Conservation (phyloP, 2,797 vertebrate genomes). For the Centroberyx gerrardi region DNA sequence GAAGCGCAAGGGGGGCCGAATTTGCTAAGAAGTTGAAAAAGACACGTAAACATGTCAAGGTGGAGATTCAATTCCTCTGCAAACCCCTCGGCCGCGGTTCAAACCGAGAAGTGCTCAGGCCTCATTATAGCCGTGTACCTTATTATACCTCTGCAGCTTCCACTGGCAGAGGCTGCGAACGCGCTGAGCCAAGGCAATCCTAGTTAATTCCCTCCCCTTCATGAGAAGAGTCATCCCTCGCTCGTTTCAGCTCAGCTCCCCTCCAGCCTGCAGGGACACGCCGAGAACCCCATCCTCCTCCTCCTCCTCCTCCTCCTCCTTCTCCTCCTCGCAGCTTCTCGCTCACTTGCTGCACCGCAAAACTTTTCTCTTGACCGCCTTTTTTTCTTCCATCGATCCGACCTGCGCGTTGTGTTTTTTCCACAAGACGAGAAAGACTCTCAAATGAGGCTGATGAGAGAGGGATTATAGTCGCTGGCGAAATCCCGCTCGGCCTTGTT, state of each 20-base stretch:
- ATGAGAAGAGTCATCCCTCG: constrained; percentile 75
- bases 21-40: constrained; percentile 27
- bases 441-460: constrained; percentile 60
- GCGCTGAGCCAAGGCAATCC: constrained; percentile 80
- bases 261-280: constrained; percentile 63
- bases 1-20: neutral
- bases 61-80: constrained; percentile 27
- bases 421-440: constrained; percentile 20
- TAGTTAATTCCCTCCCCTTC: constrained; percentile 78
- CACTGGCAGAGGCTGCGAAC: constrained; percentile 66
- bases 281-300: constrained; percentile 29
- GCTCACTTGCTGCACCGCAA: constrained; percentile 54
- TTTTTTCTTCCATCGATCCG: constrained; percentile 56
- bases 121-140: constrained; percentile 76
- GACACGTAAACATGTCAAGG: constrained; percentile 33
- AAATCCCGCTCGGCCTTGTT: constrained; percentile 22
- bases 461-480: constrained; percentile 29
- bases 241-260: constrained; percentile 69
- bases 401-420: constrained; percentile 38
- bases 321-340: constrained; percentile 35
- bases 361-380: constrained; percentile 44
- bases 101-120: constrained; percentile 62
- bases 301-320: too few species aligned
- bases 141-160: constrained; percentile 76
- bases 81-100: constrained; percentile 44